A percentile compares a stretch with the other conserved stretches of the same genome.
These are phyloP conservation scores for Diacarnus erythraeanus DNA, from an alignment of 37 sponge, comb jelly and placozoan genomes.

Conservation along the genomic window DNA sequence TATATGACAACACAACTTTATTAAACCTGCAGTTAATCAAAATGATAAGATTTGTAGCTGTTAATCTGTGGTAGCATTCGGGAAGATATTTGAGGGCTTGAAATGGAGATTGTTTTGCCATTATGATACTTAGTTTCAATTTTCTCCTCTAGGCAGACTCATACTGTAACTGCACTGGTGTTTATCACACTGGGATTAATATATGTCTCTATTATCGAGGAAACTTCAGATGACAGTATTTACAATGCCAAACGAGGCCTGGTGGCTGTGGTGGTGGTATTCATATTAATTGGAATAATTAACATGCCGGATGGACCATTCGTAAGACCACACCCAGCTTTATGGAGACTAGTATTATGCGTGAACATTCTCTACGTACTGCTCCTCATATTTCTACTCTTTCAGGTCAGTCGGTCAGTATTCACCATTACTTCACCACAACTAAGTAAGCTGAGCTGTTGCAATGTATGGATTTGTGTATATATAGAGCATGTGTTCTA, in stretches of 20 bases:
- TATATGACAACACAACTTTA: too few relatives aligned
- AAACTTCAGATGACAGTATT: constrained; percentile 47
- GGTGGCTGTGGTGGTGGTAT: constrained; percentile 67
- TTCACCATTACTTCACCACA: not conserved
- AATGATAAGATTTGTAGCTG: too few relatives aligned
- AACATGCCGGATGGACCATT: constrained; percentile 92
- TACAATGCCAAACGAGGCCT: constrained; percentile 75
- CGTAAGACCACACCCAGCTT: constrained; percentile 82
- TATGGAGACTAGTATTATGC: constrained; percentile 57
- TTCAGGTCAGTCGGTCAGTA: constrained; percentile 51
- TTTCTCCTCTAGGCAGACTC: constrained; percentile 57
- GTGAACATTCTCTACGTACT: constrained; percentile 74
- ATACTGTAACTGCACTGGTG: constrained; percentile 73
- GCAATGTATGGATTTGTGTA: not conserved
- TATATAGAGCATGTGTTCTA: not conserved
- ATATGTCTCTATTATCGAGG: constrained; percentile 61
- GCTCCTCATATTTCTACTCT: constrained; percentile 73
- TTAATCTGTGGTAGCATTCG: too few relatives aligned
- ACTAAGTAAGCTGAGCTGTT: not conserved
- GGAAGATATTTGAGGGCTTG: too few relatives aligned
- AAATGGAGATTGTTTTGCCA: too few relatives aligned
- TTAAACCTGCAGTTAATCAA: too few relatives aligned
- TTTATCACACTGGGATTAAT: constrained; percentile 48
- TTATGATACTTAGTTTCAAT: too few relatives aligned
- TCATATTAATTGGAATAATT: constrained; percentile 78